Conservation (phyloP, 2,797 vertebrate species). For the Anguilla marmorata region DNA sequence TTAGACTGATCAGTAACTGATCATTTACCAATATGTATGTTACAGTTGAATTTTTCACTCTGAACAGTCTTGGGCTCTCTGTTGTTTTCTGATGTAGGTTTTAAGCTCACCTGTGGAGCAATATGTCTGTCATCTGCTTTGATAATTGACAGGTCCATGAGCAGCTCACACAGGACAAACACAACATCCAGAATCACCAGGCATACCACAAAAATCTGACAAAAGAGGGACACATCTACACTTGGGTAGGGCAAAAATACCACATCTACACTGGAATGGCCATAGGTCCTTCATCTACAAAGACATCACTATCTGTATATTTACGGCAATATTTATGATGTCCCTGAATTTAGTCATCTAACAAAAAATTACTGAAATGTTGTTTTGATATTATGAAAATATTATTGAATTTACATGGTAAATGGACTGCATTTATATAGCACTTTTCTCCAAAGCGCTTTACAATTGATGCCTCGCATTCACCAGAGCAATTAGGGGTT, state of each 20-base stretch:
- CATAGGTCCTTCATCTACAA: background rate
- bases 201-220: constrained; percentile 83
- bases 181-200: constrained; percentile 88
- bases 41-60: background rate
- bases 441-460: no score
- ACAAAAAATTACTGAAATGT: no score
- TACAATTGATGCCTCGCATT: no score
- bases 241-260: background rate
- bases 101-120: constrained; percentile 73
- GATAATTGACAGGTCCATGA: constrained; percentile 87
- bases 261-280: background rate
- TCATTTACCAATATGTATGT: background rate
- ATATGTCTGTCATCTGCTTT: constrained; percentile 67
- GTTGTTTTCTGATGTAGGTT: background rate
- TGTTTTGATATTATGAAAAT: no score
- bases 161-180: constrained; percentile 86
- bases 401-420: no score
- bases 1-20: background rate
- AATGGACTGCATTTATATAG: no score
- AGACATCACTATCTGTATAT: no score
- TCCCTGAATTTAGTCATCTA: no score
- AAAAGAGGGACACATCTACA: background rate
- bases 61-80: no score
- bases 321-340: no score
- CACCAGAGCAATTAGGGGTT: no score